These are phyloP conservation scores for Scelioninae gen. 2 DNA, from an alignment of 2,888 invertebrate species.

Conservation along the genomic window DNA sequence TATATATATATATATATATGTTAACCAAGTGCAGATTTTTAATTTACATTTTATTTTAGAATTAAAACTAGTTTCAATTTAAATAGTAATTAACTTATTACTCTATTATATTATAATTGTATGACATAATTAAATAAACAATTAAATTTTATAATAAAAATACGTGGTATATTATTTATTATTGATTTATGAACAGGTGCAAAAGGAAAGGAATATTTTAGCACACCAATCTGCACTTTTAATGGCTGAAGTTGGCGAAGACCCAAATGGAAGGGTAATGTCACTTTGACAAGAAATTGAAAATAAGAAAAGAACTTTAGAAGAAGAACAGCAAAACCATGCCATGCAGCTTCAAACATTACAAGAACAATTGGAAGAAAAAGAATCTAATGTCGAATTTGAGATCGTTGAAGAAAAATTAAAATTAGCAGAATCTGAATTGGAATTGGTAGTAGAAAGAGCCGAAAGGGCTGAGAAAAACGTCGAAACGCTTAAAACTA, in stretches of 20 bases:
- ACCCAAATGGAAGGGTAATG: constrained; percentile 77
- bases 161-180: no score
- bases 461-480: constrained; percentile 79
- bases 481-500: constrained; percentile 70
- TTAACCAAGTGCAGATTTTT: no score
- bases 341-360: constrained; percentile 78
- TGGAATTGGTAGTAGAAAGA: constrained; percentile 79
- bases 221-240: constrained; percentile 77
- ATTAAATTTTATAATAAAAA: not conserved
- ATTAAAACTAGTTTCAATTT: no score
- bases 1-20: no score
- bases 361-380: constrained; percentile 81
- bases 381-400: constrained; percentile 81
- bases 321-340: constrained; percentile 79
- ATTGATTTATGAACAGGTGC: constrained; percentile 76
- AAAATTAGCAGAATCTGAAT: constrained; percentile 82
- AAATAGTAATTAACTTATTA: no score
- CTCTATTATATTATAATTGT: no score
- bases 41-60: no score
- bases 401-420: constrained; percentile 84
- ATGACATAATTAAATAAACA: no score
- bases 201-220: constrained; percentile 76
- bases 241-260: constrained; percentile 79
- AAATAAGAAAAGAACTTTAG: constrained; percentile 78
- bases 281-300: constrained; percentile 79